Evolutionary conservation across 2,888 invertebrate genomes (phyloP).

Genomic region (Argyra leucocephala): DNA sequence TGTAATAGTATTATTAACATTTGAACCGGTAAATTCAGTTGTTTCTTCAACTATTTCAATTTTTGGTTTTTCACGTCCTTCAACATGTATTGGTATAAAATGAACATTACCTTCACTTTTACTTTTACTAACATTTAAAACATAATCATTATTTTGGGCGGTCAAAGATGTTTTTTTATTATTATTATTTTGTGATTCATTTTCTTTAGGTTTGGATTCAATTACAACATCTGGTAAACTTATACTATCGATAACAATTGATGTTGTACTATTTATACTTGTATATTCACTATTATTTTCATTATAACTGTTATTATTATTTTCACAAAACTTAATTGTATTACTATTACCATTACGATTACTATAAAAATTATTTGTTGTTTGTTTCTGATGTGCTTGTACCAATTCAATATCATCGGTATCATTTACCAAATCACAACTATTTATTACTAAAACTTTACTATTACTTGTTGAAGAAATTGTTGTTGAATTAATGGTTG

Average conservation of each 20-base stretch:
- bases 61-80: slow-evolving; percentile 24
- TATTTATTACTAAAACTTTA: slow-evolving; percentile 20
- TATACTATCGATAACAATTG: slow-evolving; percentile 42
- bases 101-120: slow-evolving; percentile 38
- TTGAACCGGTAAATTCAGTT: background rate
- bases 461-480: background rate
- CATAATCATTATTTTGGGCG: slow-evolving; percentile 27
- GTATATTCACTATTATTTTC: slow-evolving; percentile 18
- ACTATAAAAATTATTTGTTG: slow-evolving; percentile 37
- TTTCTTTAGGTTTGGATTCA: slow-evolving; percentile 35
- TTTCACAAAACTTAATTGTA: background rate
- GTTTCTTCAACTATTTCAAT: slow-evolving; percentile 4
- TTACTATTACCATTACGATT: slow-evolving; percentile 13
- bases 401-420: slow-evolving; percentile 17
- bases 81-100: slow-evolving; percentile 39
- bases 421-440: slow-evolving; percentile 24
- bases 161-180: slow-evolving; percentile 21
- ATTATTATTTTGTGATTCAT: slow-evolving; percentile 17
- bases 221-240: slow-evolving; percentile 43
- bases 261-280: slow-evolving; percentile 14
- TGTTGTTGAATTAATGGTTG: background rate
- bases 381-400: slow-evolving; percentile 36
- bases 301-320: slow-evolving; percentile 34
- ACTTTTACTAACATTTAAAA: slow-evolving; percentile 31
- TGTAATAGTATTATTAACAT: background rate